Evolutionary conservation across 2,113 vertebrate genomes (phyloP).

Genomic region (Poeciliopsis retropinna): DNA sequence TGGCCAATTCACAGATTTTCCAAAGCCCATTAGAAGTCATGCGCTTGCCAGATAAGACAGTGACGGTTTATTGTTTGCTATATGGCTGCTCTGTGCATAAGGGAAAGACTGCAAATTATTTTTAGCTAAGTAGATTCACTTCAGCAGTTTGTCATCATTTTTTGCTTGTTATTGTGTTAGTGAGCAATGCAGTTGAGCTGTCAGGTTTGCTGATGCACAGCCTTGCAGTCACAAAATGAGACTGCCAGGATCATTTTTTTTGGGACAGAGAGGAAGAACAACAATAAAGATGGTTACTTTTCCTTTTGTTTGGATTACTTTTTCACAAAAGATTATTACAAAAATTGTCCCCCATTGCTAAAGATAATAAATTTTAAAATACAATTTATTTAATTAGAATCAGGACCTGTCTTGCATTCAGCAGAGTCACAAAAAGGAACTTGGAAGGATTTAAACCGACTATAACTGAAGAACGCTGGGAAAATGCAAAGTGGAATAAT

Average conservation of each 20-base stretch:
- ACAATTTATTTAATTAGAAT: not conserved
- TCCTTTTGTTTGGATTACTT: not conserved
- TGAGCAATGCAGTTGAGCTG: constrained; percentile 37
- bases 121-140: not conserved
- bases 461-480: constrained; percentile 13
- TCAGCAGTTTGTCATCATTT: constrained; percentile 15
- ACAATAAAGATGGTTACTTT: constrained; percentile 1
- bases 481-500: constrained; percentile 30
- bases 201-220: constrained; percentile 5
- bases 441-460: constrained; percentile 17
- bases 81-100: constrained; percentile 13
- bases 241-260: constrained; percentile 3
- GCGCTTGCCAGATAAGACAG: constrained; percentile 23
- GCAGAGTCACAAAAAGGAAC: constrained; percentile 2
- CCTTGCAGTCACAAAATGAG: constrained; percentile 5
- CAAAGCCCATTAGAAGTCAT: constrained; percentile 34
- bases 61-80: not conserved
- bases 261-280: constrained; percentile 4
- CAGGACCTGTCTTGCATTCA: constrained; percentile 11
- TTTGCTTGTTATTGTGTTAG: constrained; percentile 17
- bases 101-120: constrained; percentile 8
- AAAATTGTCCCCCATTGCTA: not conserved
- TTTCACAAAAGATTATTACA: not conserved
- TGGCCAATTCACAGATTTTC: constrained; percentile 35
- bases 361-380: too few species aligned